Base-by-base conservation (phyloP, 2,797 vertebrate species). In the Pipistrellus pygmaeus region DNA sequence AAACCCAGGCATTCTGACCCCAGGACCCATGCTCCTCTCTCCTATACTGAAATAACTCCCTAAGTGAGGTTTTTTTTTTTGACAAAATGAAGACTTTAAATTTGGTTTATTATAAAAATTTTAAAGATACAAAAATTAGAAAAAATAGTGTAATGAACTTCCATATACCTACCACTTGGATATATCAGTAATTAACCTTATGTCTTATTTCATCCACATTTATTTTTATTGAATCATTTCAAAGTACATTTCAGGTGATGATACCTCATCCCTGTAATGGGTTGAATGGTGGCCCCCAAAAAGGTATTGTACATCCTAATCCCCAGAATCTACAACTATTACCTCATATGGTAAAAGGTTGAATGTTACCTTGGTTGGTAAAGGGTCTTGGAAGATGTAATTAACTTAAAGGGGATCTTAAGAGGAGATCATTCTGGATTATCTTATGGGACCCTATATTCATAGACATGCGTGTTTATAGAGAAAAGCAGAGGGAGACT, bases 181-280 rank as follows among this genome's bases (percentile, higher is more conserved):
- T 71, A 75, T 23, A 53, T 81, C 41, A 78, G 2, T 69, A 18
- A 73, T 85, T 71, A 86, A 57, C 11, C 7, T 88, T 93, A 78
- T 88, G 1, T 46, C 64, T 87, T 88, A 27, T 94, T 90, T 90
- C 41, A 78, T 73, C 9, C 41, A 82, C n/a, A 69, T 76, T 94
- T 44, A 89, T 76, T 82, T 82, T 81, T 89, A 86, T 32, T 94
- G 62, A 81, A 48, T 87, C 8, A 46, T 69, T 83, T 95, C 25
- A 51, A 96, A 84, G 53, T 87, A 66, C 76, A 76, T 68, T 93
- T 81, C 35, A 57, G 41, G 20, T 44, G 21, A 46, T 38, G 48
- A 60, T 71, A 78, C 21, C 23, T 80, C 32, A 93, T 8, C 57
- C 10, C 11, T 94, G 2, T 41, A 66, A 9, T 78, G 35, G 7